Evolutionary conservation across 2,888 invertebrate genomes (phyloP), one percentile per base, ranked within the genome.

Genomic region (Caenorhabditis wallacei): DNA sequence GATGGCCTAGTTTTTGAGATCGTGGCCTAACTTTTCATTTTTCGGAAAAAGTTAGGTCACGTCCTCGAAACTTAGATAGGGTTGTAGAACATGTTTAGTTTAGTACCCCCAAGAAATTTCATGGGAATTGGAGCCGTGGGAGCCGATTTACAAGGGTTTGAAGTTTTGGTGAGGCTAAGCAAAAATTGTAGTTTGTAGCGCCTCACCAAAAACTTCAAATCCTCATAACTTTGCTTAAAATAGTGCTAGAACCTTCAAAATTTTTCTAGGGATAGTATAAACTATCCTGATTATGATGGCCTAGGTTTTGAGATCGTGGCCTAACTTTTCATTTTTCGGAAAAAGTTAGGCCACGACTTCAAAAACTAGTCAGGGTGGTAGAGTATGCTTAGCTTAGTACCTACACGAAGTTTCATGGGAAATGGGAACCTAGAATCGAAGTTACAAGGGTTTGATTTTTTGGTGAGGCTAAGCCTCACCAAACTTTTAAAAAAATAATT

Each of bases 81-180:
- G 4, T 30, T 3, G 30, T 43, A 43, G 43, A 43, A 16, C 43
- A 43, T 4, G 8, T 20, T 56, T 0, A 18, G 8, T 18, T 30
- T 35, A 56, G 35, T 35, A 16, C n/a, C 8, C 18, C n/a, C n/a
- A n/a, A 13, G 16, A 56, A 30, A 10, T 30, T 57, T 57, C 26
- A 26, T 1, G 16, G 2, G 3, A 7, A 16, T 3, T 26, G 13
- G 26, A 13, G 13, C 7, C 54, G 24, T 5, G 11, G 30, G 54
- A 54, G 54, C 26, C 54, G 16, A 26, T 11, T 26, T 54, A 54
- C n/a, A n/a, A n/a, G n/a, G n/a, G n/a, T n/a, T n/a, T n/a, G n/a
- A n/a, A n/a, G n/a, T n/a, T n/a, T n/a, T n/a, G n/a, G n/a, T n/a
- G n/a, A n/a, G n/a, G n/a, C n/a, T n/a, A n/a, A n/a, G n/a, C n/a